Percentiles rank a stretch among this genome's conserved stretches.
phyloP scores from a whole-genome alignment of 2,113 vertebrate species.

The Rhinopomastus cyanomelas region DNA sequence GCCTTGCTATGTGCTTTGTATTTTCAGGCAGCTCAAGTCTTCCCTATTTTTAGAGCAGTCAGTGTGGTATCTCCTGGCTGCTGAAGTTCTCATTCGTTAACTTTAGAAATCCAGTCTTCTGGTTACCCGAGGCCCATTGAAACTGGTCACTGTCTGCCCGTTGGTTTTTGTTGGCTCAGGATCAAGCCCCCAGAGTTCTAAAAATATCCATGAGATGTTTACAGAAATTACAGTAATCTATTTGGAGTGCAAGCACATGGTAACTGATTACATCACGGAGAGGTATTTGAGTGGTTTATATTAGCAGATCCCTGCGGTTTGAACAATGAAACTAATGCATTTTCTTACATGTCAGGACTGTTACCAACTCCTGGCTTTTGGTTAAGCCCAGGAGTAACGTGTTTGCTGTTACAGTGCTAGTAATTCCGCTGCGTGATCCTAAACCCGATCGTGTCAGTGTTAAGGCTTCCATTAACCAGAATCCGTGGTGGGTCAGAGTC shows the following conservation, averaged over 20 bases:
- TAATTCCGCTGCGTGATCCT: not conserved
- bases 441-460: not conserved
- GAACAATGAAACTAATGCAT: constrained; percentile 10
- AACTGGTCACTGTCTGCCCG: constrained; percentile 4
- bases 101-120: not conserved
- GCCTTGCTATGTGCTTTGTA: not conserved
- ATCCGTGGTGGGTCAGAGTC: not conserved
- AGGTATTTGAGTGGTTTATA: constrained; percentile 27
- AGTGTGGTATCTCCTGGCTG: not conserved
- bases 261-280: constrained; percentile 35
- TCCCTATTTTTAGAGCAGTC: not conserved
- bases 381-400: not conserved
- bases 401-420: not conserved
- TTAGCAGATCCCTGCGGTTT: constrained; percentile 14
- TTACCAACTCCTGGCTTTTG: not conserved
- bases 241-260: constrained; percentile 49
- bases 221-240: constrained; percentile 47
- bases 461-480: not conserved
- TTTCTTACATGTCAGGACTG: not conserved
- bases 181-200: constrained; percentile 31
- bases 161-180: not conserved
- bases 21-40: not conserved
- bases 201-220: constrained; percentile 38
- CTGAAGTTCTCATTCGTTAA: not conserved
- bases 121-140: not conserved